Evolutionary conservation across 2,113 vertebrate genomes (phyloP).

Genomic region (Pedetes capensis): DNA sequence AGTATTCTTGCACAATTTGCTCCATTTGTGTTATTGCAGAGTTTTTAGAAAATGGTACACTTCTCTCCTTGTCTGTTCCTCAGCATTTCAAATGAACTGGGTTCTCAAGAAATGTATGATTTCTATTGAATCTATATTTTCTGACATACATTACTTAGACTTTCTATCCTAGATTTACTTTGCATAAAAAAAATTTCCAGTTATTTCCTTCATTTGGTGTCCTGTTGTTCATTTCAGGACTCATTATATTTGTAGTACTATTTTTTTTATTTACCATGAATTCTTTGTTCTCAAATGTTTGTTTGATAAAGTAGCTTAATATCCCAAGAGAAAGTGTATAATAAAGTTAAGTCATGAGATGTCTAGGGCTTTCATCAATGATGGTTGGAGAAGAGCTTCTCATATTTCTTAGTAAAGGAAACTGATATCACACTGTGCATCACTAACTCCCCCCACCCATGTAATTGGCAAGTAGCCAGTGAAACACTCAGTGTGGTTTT

Average conservation of each 20-base stretch:
- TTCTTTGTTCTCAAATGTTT: constrained; percentile 56
- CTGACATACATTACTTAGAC: neutral
- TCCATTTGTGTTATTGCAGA: neutral
- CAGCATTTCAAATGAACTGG: neutral
- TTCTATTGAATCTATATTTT: neutral
- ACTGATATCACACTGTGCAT: constrained; percentile 32
- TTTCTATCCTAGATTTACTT: neutral
- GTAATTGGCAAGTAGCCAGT: constrained; percentile 49
- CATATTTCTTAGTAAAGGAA: constrained; percentile 63
- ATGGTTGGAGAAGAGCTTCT: constrained; percentile 45
- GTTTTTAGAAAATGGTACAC: neutral
- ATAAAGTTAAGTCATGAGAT: constrained; percentile 63
- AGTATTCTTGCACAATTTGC: neutral
- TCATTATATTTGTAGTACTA: neutral
- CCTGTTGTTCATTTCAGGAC: neutral
- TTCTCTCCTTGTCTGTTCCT: neutral
- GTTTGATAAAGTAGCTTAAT: constrained; percentile 22
- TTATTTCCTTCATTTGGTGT: neutral
- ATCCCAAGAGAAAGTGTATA: constrained; percentile 40
- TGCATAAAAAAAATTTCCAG: neutral
- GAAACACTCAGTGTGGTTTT: constrained; percentile 67
- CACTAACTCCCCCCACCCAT: constrained; percentile 22
- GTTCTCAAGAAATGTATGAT: neutral
- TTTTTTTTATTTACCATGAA: constrained; percentile 32
- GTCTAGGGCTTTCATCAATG: constrained; percentile 55